phyloP scores from a whole-genome alignment of 1,140 invertebrate genomes.

The Penaeus indicus region DNA sequence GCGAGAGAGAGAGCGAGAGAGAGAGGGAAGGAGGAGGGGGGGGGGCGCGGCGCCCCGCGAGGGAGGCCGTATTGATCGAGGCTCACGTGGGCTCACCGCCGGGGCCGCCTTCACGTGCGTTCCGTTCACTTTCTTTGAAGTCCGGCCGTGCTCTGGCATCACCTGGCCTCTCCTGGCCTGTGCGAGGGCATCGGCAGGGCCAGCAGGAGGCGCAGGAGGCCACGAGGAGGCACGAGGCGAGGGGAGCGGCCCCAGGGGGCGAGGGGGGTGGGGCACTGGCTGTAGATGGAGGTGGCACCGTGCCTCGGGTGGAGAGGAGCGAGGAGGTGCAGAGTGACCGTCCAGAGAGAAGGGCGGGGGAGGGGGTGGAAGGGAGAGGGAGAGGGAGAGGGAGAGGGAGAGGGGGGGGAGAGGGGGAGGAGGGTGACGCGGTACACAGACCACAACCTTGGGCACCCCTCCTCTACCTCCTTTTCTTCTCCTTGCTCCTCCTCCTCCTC shows the following conservation, averaged over 20 bases:
- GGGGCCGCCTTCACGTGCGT: slow-evolving; percentile 36
- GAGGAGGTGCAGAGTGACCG: background rate
- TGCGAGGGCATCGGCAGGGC: too few species aligned
- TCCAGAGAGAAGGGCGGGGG: background rate
- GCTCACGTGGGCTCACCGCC: slow-evolving; percentile 35
- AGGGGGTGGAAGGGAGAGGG: background rate
- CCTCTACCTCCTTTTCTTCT: background rate
- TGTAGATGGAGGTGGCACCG: too few species aligned
- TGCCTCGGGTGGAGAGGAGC: too few species aligned
- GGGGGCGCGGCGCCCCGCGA: slow-evolving; percentile 10
- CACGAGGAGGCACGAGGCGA: background rate
- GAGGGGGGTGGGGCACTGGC: too few species aligned
- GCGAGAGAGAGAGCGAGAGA: background rate
- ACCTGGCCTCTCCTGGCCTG: too few species aligned
- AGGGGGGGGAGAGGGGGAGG: background rate
- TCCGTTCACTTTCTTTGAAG: slow-evolving; percentile 49
- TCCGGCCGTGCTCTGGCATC: background rate
- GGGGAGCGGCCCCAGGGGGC: background rate
- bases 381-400: background rate
- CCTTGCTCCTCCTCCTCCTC: background rate
- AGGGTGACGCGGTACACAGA: slow-evolving; percentile 21
- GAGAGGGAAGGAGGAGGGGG: background rate
- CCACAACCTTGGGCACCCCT: slow-evolving; percentile 46
- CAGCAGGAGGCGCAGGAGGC: background rate
- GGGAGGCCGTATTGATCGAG: slow-evolving; percentile 45